phyloP scores from a whole-genome alignment of 2,113 vertebrate genomes.

The Neolamprologus caudopunctatus region DNA sequence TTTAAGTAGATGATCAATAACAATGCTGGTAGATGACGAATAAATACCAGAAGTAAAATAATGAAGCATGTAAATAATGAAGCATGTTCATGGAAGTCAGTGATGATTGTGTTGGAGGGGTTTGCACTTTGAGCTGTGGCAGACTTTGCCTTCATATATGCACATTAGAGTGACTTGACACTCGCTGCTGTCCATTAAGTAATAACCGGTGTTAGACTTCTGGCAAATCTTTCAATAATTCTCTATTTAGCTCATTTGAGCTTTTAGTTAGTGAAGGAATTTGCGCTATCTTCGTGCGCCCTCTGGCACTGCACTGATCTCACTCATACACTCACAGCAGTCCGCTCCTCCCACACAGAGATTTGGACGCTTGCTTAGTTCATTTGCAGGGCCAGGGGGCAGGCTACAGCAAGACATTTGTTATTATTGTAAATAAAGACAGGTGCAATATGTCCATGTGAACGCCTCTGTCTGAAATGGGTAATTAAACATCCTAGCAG shows the following conservation, averaged over 20 bases:
- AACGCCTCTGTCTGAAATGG: background rate
- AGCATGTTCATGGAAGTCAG: background rate
- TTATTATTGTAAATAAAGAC: slow-evolving; percentile 4
- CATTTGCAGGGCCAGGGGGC: background rate
- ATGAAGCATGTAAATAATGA: background rate
- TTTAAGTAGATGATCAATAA: background rate
- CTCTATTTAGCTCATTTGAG: slow-evolving; percentile 2
- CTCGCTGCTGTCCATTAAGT: background rate
- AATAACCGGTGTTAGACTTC: background rate
- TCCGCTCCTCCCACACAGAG: background rate
- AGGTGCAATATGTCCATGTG: background rate
- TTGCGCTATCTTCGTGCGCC: background rate
- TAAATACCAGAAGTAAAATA: background rate
- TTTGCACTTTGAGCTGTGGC: background rate
- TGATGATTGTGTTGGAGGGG: background rate
- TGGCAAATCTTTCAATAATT: background rate
- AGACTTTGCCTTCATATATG: background rate
- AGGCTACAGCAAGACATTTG: background rate
- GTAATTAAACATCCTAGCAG: background rate
- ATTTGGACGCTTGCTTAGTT: background rate
- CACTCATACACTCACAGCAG: background rate
- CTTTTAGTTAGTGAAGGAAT: background rate
- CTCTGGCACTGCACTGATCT: background rate
- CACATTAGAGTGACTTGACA: background rate
- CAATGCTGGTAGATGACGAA: background rate